These are phyloP conservation scores for Gambusia holbrooki DNA, from an alignment of 2,113 vertebrate genomes.

Conservation along the genomic window DNA sequence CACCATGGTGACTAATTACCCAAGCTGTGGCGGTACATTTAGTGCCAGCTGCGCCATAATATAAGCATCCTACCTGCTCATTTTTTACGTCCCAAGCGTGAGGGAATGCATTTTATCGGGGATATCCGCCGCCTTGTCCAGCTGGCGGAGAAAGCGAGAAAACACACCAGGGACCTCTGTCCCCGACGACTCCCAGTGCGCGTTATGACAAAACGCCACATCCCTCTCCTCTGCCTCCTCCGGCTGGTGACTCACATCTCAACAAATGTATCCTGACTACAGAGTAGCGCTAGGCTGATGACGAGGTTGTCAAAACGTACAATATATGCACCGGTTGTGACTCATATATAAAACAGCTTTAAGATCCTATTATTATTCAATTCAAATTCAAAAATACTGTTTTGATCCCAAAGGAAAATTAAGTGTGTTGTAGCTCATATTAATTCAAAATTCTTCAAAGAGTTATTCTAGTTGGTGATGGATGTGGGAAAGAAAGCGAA, in stretches of 20 bases:
- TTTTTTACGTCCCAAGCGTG: background rate
- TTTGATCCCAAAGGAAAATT: no score
- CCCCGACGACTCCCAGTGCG: constrained; percentile 32
- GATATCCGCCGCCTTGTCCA: background rate
- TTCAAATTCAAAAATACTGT: no score
- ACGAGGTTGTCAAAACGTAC: background rate
- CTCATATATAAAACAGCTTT: no score
- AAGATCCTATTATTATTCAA: background rate
- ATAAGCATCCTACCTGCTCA: constrained; percentile 18
- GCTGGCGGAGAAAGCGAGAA: background rate
- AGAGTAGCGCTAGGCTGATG: background rate
- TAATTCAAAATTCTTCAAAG: no score
- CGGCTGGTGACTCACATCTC: constrained; percentile 39
- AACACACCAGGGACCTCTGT: background rate
- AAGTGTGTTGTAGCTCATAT: no score
- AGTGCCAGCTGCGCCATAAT: background rate
- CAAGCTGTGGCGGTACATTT: constrained; percentile 20
- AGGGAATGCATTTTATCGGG: background rate
- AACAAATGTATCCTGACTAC: constrained; percentile 19
- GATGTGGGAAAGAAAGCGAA: no score
- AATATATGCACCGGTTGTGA: background rate
- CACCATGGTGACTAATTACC: constrained; percentile 21
- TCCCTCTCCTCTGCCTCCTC: constrained; percentile 13
- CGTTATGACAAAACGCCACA: background rate
- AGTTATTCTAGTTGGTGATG: no score